Evolutionary conservation across 1,140 invertebrate genomes (phyloP).

Genomic region (Andrena cerasifolii): DNA sequence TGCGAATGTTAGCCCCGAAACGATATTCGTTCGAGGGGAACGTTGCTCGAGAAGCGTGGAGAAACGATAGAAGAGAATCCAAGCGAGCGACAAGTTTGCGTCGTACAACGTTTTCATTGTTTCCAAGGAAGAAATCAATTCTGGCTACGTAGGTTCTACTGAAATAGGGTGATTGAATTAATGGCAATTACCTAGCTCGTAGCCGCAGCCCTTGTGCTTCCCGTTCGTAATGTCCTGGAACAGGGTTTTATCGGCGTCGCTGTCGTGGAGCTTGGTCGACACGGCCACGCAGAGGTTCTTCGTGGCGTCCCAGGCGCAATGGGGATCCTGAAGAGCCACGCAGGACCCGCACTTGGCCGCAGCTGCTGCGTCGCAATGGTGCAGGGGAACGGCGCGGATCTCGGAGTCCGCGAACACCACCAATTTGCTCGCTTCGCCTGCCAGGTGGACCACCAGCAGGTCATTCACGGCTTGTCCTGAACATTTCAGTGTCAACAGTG

Average conservation of each 20-base stretch:
- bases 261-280: slow-evolving; percentile 85
- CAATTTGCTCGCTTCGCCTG: slow-evolving; percentile 86
- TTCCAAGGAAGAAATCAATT: background rate
- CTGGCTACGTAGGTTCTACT: background rate
- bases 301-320: slow-evolving; percentile 97
- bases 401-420: slow-evolving; percentile 95
- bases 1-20: too few species aligned
- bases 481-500: background rate
- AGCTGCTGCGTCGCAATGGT: slow-evolving; percentile 87
- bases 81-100: slow-evolving; percentile 16
- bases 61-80: slow-evolving; percentile 48
- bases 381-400: slow-evolving; percentile 92
- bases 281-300: slow-evolving; percentile 89
- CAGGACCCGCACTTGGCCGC: slow-evolving; percentile 89
- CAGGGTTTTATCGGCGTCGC: slow-evolving; percentile 85
- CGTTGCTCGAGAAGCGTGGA: background rate
- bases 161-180: background rate
- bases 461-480: slow-evolving; percentile 80
- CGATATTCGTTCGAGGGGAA: background rate
- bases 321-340: slow-evolving; percentile 96
- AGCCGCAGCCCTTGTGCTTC: slow-evolving; percentile 86
- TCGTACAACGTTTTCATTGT: slow-evolving; percentile 16
- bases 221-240: slow-evolving; percentile 89
- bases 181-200: slow-evolving; percentile 78
- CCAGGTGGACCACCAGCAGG: slow-evolving; percentile 79